phyloP scores from a whole-genome alignment of 2,888 invertebrate species.

The Epirrhoe alternata region DNA sequence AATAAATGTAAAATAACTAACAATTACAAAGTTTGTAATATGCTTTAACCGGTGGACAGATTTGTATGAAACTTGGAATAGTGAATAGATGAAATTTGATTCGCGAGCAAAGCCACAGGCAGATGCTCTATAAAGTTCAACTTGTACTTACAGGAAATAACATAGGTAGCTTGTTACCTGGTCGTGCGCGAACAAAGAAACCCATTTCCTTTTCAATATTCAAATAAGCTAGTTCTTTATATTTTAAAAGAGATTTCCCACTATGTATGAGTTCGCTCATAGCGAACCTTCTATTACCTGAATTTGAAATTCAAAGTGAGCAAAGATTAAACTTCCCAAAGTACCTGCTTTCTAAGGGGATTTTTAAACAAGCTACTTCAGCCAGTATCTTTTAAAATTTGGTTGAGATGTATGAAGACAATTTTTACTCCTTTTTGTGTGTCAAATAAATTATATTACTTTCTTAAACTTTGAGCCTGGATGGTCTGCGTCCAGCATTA shows the following conservation, averaged over 20 bases:
- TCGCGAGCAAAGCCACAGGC: too few relatives aligned
- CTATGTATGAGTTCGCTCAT: constrained; percentile 33
- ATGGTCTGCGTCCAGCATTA: too few relatives aligned
- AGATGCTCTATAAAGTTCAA: too few relatives aligned
- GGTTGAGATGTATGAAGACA: not conserved
- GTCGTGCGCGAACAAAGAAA: not conserved
- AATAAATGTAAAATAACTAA: too few relatives aligned
- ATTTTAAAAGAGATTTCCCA: constrained; percentile 31
- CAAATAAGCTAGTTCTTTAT: constrained; percentile 25
- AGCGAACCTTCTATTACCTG: constrained; percentile 44
- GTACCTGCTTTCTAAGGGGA: constrained; percentile 16
- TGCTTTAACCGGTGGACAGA: too few relatives aligned
- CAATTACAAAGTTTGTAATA: too few relatives aligned
- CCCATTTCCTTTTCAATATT: constrained; percentile 25
- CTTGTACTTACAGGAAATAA: too few relatives aligned
- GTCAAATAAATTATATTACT: too few relatives aligned
- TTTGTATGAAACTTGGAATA: too few relatives aligned
- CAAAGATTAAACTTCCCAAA: constrained; percentile 43
- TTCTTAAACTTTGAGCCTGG: too few relatives aligned
- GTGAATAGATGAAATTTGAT: too few relatives aligned
- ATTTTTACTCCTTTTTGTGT: not conserved
- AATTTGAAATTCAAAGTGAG: constrained; percentile 47
- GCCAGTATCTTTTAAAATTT: not conserved
- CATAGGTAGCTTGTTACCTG: too few relatives aligned
- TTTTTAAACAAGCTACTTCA: constrained; percentile 5